Evolutionary conservation across 2,113 vertebrate genomes (phyloP).

Genomic region (Microtus richardsoni): DNA sequence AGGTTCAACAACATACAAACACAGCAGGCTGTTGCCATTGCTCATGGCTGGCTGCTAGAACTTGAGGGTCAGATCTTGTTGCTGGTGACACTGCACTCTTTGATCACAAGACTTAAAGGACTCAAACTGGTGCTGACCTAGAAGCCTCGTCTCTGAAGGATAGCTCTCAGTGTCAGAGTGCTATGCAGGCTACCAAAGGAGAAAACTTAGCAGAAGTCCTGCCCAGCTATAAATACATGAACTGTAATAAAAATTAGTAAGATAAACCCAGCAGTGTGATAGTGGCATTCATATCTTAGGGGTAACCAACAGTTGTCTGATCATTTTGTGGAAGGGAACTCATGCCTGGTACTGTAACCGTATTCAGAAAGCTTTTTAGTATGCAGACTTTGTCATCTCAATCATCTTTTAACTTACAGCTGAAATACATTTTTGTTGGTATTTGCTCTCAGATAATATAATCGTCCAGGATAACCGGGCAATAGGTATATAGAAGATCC

Average conservation of each 20-base stretch:
- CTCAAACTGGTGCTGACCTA: background rate
- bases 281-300: background rate
- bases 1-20: background rate
- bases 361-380: background rate
- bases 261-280: background rate
- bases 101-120: background rate
- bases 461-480: background rate
- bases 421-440: background rate
- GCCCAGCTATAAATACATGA: background rate
- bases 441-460: background rate
- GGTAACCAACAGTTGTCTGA: background rate
- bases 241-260: no score
- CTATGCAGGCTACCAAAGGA: background rate
- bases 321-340: background rate
- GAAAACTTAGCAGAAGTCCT: background rate
- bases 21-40: background rate
- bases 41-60: background rate
- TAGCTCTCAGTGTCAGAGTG: background rate
- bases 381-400: background rate
- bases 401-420: background rate
- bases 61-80: no score
- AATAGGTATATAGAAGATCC: background rate
- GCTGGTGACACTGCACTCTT: no score
- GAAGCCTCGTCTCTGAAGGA: background rate
- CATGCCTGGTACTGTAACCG: background rate